Evolutionary conservation across 2,797 vertebrate species (phyloP).

Genomic region (Ptychobarbus kaznakovi): DNA sequence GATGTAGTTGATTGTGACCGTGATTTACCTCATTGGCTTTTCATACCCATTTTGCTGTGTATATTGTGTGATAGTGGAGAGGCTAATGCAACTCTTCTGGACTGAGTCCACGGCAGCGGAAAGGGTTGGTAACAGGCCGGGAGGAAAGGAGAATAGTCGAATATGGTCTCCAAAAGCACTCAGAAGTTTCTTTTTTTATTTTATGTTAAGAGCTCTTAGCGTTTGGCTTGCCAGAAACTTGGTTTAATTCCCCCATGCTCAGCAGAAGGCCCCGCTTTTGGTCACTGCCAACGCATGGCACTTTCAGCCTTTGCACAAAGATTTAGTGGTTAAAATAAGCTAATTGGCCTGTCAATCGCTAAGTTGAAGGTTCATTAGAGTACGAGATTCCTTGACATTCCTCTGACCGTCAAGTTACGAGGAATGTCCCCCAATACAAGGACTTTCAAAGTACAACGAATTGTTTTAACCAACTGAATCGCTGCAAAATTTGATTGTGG

Average conservation of each 20-base stretch:
- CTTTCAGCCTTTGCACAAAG: constrained; percentile 43
- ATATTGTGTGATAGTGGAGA: constrained; percentile 64
- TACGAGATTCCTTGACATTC: constrained; percentile 32
- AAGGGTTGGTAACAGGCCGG: constrained; percentile 51
- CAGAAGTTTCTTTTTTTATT: constrained; percentile 46
- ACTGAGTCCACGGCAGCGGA: constrained; percentile 61
- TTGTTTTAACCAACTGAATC: constrained; percentile 71
- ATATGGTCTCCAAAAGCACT: constrained; percentile 31
- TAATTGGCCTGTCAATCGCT: constrained; percentile 56
- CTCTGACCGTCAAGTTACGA: background rate
- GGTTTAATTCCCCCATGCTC: constrained; percentile 32
- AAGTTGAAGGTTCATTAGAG: constrained; percentile 32
- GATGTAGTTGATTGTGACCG: constrained; percentile 83
- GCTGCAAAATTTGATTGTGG: constrained; percentile 39
- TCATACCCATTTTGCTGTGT: constrained; percentile 76
- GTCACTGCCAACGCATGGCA: constrained; percentile 48
- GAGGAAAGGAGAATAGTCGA: constrained; percentile 41
- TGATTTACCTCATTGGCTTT: constrained; percentile 77
- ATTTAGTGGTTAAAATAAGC: constrained; percentile 69
- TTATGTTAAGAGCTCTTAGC: constrained; percentile 2
- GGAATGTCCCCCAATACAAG: constrained; percentile 24
- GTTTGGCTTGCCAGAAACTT: constrained; percentile 37
- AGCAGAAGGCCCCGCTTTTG: constrained; percentile 26
- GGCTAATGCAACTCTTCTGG: constrained; percentile 34
- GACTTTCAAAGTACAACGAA: constrained; percentile 48